Conservation (phyloP, 2,888 invertebrate genomes). For the Elysia crispata region DNA sequence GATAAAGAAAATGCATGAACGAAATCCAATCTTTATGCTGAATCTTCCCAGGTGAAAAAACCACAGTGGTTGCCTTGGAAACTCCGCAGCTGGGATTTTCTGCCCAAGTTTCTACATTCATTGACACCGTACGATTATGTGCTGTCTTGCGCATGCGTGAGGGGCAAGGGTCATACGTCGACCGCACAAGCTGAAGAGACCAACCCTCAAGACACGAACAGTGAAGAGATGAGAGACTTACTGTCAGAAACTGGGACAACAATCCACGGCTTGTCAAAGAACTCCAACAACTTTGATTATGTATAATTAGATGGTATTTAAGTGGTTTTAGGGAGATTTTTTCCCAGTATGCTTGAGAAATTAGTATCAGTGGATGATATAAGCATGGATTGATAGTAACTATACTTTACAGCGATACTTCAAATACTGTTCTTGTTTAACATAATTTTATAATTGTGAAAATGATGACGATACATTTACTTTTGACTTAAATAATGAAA, state of each 20-base stretch:
- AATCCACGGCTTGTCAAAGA: neutral
- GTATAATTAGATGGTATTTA: no score
- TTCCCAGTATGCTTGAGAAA: no score
- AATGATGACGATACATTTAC: neutral
- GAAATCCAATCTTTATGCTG: conserved; percentile 44
- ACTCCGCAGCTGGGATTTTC: conserved; percentile 72
- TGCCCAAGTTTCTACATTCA: conserved; percentile 69
- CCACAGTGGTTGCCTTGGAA: conserved; percentile 63
- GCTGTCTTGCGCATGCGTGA: conserved; percentile 67
- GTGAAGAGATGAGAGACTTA: neutral
- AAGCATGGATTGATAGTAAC: no score
- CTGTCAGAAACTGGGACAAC: neutral
- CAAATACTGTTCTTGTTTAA: no score
- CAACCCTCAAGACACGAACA: neutral
- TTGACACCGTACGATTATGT: conserved; percentile 66
- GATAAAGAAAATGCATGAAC: no score
- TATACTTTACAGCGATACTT: no score
- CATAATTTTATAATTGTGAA: neutral
- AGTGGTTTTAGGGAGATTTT: no score
- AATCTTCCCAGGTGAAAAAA: conserved; percentile 49
- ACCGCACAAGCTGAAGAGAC: conserved; percentile 51
- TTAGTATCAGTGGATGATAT: no score
- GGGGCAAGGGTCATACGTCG: conserved; percentile 67
- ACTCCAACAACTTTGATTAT: no score
- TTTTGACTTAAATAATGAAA: no score